These are phyloP conservation scores for Marcusenius ussheri DNA, from an alignment of 2,113 vertebrate genomes.

Conservation along the genomic window DNA sequence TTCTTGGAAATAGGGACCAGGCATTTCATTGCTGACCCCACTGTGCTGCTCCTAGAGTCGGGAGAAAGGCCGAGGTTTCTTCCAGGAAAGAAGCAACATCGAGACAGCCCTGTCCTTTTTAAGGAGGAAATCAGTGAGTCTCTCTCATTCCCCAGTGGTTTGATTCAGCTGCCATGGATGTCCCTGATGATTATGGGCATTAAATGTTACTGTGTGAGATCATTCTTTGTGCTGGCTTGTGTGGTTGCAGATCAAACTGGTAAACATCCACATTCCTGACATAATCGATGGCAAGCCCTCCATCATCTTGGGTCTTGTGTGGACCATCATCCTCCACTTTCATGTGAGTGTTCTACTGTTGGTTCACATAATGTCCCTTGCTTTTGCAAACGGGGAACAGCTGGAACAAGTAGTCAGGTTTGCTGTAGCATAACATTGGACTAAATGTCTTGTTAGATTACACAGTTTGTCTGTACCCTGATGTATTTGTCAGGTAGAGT, in stretches of 20 bases:
- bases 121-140: constrained; percentile 77
- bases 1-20: neutral
- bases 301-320: constrained; percentile 91
- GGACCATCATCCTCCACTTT: constrained; percentile 94
- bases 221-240: neutral
- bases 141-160: neutral
- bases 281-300: constrained; percentile 89
- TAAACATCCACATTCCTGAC: constrained; percentile 94
- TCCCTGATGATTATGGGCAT: neutral
- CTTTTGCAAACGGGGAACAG: neutral
- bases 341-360: constrained; percentile 67
- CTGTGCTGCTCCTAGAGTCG: constrained; percentile 63
- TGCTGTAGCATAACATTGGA: neutral
- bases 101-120: constrained; percentile 83
- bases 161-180: neutral
- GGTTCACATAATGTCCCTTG: neutral
- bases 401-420: neutral
- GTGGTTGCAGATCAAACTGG: constrained; percentile 77
- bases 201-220: neutral
- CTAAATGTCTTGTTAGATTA: neutral
- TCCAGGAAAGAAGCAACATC: constrained; percentile 86
- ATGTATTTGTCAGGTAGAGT: neutral
- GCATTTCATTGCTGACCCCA: neutral
- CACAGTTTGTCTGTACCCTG: neutral
- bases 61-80: constrained; percentile 77